A percentile compares a stretch with the other conserved stretches of the same genome.
phyloP scores from a whole-genome alignment of 2,113 vertebrate genomes.

The Coturnix japonica region DNA sequence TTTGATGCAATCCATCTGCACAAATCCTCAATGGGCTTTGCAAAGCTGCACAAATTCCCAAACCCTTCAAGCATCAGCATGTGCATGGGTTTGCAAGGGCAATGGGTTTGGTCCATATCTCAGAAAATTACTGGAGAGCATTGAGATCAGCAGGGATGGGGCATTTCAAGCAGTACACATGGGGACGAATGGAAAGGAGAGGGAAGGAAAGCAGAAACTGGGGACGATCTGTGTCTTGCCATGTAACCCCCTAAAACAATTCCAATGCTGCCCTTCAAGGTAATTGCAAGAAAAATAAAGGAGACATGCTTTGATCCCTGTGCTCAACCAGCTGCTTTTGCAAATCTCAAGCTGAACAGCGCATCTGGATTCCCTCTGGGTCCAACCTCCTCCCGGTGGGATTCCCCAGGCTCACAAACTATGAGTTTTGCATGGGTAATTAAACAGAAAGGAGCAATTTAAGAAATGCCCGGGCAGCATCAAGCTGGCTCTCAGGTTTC shows the following conservation, averaged over 20 bases:
- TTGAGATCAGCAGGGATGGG: neutral
- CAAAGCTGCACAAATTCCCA: neutral
- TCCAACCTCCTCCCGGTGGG: neutral
- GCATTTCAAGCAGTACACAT: neutral
- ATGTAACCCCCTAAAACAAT: neutral
- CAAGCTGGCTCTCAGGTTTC: neutral
- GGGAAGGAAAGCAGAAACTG: neutral
- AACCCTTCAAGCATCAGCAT: accelerated
- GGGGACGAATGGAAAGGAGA: neutral
- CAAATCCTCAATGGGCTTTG: neutral
- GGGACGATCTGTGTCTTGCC: neutral
- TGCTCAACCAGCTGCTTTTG: neutral
- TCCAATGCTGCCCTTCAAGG: accelerated
- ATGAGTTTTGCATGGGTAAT: slow-evolving; percentile 23
- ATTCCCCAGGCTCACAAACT: slow-evolving; percentile 11
- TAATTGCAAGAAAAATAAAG: neutral
- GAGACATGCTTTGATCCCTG: neutral
- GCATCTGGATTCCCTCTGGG: neutral
- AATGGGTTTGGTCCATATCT: accelerated
- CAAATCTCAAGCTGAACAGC: neutral
- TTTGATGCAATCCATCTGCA: neutral
- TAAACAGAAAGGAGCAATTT: neutral
- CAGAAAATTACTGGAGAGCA: accelerated
- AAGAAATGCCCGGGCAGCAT: neutral
- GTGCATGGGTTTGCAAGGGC: accelerated